These are phyloP conservation scores for Marasmarcha lunaedactyla DNA, from an alignment of 2,888 invertebrate genomes.

Conservation along the genomic window DNA sequence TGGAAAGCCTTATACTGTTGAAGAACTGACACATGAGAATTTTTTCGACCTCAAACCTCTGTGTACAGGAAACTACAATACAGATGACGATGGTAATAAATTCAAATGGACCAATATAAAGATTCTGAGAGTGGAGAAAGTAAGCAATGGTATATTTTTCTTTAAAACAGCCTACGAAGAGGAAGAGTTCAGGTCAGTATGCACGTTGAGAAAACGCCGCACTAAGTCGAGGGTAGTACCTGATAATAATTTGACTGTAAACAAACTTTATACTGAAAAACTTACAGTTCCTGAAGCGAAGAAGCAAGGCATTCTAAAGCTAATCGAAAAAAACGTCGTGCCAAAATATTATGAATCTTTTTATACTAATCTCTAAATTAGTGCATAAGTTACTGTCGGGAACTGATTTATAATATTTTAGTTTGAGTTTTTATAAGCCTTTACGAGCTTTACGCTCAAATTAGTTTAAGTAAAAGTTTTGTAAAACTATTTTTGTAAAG, in stretches of 20 bases:
- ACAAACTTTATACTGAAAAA: conserved; percentile 2
- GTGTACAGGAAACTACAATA: conserved; percentile 7
- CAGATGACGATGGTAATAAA: conserved; percentile 8
- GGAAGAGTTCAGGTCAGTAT: conserved; percentile 9
- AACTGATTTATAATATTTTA: too few relatives aligned
- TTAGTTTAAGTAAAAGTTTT: too few relatives aligned
- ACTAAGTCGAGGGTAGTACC: conserved; percentile 3
- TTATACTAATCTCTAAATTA: conserved; percentile 1
- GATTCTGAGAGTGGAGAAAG: conserved; percentile 5
- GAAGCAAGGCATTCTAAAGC: conserved; percentile 2
- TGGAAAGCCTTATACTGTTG: conserved; percentile 7
- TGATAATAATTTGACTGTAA: conserved; percentile 2
- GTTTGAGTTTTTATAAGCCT: too few relatives aligned
- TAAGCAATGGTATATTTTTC: conserved; percentile 2
- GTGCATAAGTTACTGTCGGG: too few relatives aligned
- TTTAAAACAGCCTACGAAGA: conserved; percentile 7
- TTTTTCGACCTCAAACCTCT: conserved; percentile 11
- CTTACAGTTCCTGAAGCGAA: conserved; percentile 3
- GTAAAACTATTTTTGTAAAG: too few relatives aligned
- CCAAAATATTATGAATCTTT: conserved; percentile 1
- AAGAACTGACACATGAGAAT: conserved; percentile 11
- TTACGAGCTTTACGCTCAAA: too few relatives aligned
- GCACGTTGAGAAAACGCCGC: conserved; percentile 7
- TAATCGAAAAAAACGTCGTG: background rate
- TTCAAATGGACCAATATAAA: conserved; percentile 11